Percentiles rank a stretch among this genome's conserved stretches.
These are phyloP conservation scores for Dasyprocta punctata DNA, from an alignment of 2,113 vertebrate species.

Conservation along the genomic window DNA sequence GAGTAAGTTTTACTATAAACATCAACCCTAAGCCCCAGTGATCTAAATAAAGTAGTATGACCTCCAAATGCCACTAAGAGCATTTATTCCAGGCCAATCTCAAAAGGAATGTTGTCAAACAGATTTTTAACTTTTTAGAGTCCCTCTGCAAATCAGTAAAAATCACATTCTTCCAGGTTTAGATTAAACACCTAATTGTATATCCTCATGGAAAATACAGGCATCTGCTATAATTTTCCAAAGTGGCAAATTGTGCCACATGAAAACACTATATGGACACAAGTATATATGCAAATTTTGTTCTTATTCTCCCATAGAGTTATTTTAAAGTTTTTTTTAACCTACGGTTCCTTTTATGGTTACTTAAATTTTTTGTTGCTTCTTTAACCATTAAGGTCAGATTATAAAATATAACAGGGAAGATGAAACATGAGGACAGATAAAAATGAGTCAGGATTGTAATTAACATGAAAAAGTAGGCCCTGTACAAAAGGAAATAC, in stretches of 20 bases:
- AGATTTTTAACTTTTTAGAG: conserved; percentile 45
- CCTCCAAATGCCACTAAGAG: conserved; percentile 63
- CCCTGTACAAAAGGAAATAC: not conserved
- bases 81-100: conserved; percentile 67
- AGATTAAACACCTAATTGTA: conserved; percentile 57
- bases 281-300: not conserved
- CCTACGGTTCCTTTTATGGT: not conserved
- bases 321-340: not conserved
- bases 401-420: conserved; percentile 18
- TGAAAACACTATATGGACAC: conserved; percentile 4
- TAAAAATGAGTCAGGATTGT: conserved; percentile 21
- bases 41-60: conserved; percentile 63
- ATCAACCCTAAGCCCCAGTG: conserved; percentile 50
- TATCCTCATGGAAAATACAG: not conserved
- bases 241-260: not conserved
- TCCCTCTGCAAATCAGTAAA: conserved; percentile 61
- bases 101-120: conserved; percentile 65
- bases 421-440: not conserved
- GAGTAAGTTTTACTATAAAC: conserved; percentile 66
- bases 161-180: conserved; percentile 4
- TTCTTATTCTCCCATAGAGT: not conserved
- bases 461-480: not conserved
- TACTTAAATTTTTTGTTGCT: conserved; percentile 15
- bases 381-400: not conserved
- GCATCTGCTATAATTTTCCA: conserved; percentile 23